Base-by-base conservation (phyloP, 2,113 vertebrate species). In the Stigmatopora nigra region DNA sequence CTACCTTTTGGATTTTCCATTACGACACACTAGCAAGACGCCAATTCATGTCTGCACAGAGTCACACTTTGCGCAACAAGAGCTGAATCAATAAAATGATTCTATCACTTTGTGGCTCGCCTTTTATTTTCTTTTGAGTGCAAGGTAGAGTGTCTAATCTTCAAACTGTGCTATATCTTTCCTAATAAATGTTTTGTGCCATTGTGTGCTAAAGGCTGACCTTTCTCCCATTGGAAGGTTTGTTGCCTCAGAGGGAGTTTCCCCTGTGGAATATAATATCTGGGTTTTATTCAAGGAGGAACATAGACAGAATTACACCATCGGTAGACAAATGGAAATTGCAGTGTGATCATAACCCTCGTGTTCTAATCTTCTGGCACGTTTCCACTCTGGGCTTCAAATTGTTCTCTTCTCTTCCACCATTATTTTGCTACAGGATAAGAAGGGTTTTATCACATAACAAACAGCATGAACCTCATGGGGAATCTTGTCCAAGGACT, bases 31-130 rank as follows among this genome's bases (percentile, higher is more conserved):
- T 59, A 53, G 20, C 41, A 48, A 76, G 71, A 57, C 14, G 59
- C 46, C 75, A 61, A 72, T 70, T 79, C 63, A 67, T 58, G 62
- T 58, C 63, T 67, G 49, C 63, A 69, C 38, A 61, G 64, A 71
- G 78, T 79, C 55, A n/a, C 64, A 61, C 71, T 78, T 75, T 78
- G 69, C 20, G 49, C 63, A 49, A 55, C 64, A 69, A 3, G 57
- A 71, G 22, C 56, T 46, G 19, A 71, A 69, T 76, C 72, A 69
- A 68, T 70, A 46, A 63, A 75, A 46, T 53, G 52, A 74, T 84
- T 75, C 45, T 69, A 35, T 67, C 61, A 63, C 64, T 25, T 7
- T 14, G n/a, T 78, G 80, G 83, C 76, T 80, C 67, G 73, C 51
- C 76, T 25, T 44, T 62, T 61, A 67, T 77, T 73, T 76, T 69